Evolutionary conservation across 1,140 invertebrate species (phyloP), one percentile per base, ranked within the genome.

Genomic region (Medauroidea extradentata): DNA sequence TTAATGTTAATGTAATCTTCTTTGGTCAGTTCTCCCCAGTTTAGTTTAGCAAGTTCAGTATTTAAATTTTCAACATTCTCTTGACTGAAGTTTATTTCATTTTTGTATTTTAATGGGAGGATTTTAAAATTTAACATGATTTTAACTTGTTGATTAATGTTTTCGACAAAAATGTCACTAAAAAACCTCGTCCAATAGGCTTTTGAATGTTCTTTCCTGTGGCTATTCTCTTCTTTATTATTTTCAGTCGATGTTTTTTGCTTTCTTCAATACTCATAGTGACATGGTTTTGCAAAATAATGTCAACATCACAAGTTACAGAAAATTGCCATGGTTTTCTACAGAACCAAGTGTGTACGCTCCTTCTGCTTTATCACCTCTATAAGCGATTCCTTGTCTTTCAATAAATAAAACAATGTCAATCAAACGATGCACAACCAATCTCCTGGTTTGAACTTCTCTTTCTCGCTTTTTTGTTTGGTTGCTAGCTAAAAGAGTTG

Each of bases 321-420:
- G 59, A 21, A 60, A 56, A 57, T 60, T 60, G 13, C 41, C 52
- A 60, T 60, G 59, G 39, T 60, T 60, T 46, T 60, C 9, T 3
- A 56, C 16, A 55, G 52, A 46, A 34, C 34, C 52, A 29, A 60
- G 41, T 8, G 59, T 14, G n/a, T 60, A 44, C 21, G 52, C 53
- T 46, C 14, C 59, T 48, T 56, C 43, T 43, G 25, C 24, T 46
- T 60, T 55, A 24, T 56, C 39, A 42, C 52, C 53, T 44, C 59
- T 60, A 18, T 57, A 56, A 1, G 52, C 53, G 29, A 56, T 27
- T 29, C 59, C 59, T 60, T 60, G 59, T 18, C 42, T 60, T 44
- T 39, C 59, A 14, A 56, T 57, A 29, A 60, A 56, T 7, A 60
- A 56, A 55, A 55, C 52, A 21, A 60, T 60, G 41, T 60, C 59